Base-by-base conservation (phyloP, 2,888 invertebrate genomes). In the Oscheius sp. region DNA sequence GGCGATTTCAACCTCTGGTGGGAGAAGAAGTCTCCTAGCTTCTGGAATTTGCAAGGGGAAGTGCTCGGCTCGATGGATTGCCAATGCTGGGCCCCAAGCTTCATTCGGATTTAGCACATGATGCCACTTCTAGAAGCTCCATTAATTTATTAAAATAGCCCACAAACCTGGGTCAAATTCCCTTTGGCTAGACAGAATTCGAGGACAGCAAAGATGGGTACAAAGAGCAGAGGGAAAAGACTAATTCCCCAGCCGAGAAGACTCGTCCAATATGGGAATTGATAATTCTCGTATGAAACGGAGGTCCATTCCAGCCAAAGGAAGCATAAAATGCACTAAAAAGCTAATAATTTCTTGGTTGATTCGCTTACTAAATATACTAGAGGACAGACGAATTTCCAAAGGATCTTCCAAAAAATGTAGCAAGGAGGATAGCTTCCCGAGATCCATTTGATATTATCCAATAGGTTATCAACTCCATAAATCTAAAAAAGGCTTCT, bases 321-420 rank as follows among this genome's bases (percentile, higher is more conserved):
- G 87, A 93, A 93, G 6, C 90, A 88, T 72, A 93, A 90, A 58
- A 93, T 91, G 33, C 89, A 90, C 93, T 93, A 88, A n/a, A 88
- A 86, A 42, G 17, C 5, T 12, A 6, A 3, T 6, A 12, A 37
- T 12, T 37, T 6, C 6, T 12, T 37, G 37, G 12, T 12, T 37
- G 37, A 37, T 10, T 42, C n/a, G 42, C 65, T 31, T 88, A 93
- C 93, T 85, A 92, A 42, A 72, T 92, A 90, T 31, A 91, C 90
- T 17, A 90, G 45, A 1, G 93, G 93, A 15, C 92, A 91, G 0
- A 92, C 87, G 66, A 91, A 88, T 27, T 90, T 90, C 93, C 93
- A 93, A 48, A 91, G 90, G 23, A 90, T 82, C 87, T 90, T 91
- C 93, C 93, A 93, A 83, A 92, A 92, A 72, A 85, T 73, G 57